Percentiles rank a stretch among this genome's conserved stretches.
phyloP scores from a whole-genome alignment of 1,140 invertebrate genomes.

The Euura lappo region DNA sequence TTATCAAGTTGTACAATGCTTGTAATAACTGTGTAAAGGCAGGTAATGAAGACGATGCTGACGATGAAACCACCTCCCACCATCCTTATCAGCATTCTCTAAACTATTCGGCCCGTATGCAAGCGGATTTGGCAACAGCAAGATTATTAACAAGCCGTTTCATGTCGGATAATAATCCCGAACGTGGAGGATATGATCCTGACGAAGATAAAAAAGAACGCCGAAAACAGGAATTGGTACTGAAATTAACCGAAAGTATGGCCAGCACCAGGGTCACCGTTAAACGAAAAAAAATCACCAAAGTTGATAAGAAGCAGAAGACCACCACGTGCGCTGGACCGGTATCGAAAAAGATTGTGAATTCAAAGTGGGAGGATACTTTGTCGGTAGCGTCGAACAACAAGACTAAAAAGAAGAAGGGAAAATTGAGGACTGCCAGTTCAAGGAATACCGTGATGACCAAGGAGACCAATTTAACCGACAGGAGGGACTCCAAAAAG shows the following conservation, averaged over 20 bases:
- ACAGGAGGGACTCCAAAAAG: conserved; percentile 30
- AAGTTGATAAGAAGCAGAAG: conserved; percentile 22
- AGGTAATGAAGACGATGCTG: neutral
- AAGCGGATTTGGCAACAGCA: neutral
- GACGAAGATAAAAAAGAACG: conserved; percentile 6
- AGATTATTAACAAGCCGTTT: neutral
- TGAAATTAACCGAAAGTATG: conserved; percentile 5
- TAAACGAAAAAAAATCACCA: conserved; percentile 17
- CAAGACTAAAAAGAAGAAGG: conserved; percentile 30
- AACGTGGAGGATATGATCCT: neutral
- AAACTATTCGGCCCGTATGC: neutral
- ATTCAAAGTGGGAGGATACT: conserved; percentile 19
- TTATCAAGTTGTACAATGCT: neutral
- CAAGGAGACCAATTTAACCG: conserved; percentile 30
- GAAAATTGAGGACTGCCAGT: conserved; percentile 33
- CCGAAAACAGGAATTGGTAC: conserved; percentile 15
- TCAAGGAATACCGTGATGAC: conserved; percentile 44
- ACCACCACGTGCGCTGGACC: neutral
- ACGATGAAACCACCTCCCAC: neutral
- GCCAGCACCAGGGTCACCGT: neutral
- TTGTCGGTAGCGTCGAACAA: conserved; percentile 16
- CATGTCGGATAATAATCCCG: neutral
- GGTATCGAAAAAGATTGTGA: conserved; percentile 23
- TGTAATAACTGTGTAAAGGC: neutral
- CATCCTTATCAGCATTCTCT: neutral